A percentile compares a stretch with the other conserved stretches of the same genome.
phyloP scores from a whole-genome alignment of 2,888 invertebrate genomes.

The Ligdia adustata region DNA sequence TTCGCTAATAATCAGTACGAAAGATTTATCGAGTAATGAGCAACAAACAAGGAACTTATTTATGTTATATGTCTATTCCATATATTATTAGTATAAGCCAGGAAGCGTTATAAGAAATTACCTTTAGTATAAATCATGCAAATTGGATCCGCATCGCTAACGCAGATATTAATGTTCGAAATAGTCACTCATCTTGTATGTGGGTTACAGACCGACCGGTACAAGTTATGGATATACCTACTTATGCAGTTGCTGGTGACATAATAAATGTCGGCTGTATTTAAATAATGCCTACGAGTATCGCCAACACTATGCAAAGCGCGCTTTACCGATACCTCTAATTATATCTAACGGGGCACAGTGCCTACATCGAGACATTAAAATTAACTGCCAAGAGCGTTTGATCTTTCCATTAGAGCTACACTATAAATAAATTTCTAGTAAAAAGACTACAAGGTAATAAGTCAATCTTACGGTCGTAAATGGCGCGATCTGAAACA shows the following conservation, averaged over 20 bases:
- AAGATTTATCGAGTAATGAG: too few relatives aligned
- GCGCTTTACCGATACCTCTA: constrained; percentile 70
- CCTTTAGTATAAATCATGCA: constrained; percentile 16
- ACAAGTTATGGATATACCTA: neutral
- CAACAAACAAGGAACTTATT: neutral
- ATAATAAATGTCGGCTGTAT: constrained; percentile 75
- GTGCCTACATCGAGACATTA: constrained; percentile 79
- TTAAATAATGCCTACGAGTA: constrained; percentile 67
- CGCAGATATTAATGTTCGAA: constrained; percentile 32
- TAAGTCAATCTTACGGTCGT: constrained; percentile 61
- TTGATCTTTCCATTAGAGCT: constrained; percentile 83
- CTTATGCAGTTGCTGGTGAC: constrained; percentile 51
- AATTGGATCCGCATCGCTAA: constrained; percentile 13
- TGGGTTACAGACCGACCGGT: constrained; percentile 2
- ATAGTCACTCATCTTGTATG: constrained; percentile 28
- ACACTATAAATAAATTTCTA: constrained; percentile 72
- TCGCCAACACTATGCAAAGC: constrained; percentile 56
- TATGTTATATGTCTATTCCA: neutral
- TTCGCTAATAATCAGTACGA: too few relatives aligned
- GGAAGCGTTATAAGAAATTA: constrained; percentile 19
- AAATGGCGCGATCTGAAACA: constrained; percentile 55
- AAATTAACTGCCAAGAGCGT: constrained; percentile 79
- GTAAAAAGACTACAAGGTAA: constrained; percentile 67
- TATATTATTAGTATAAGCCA: constrained; percentile 4
- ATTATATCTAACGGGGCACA: constrained; percentile 75